These are phyloP conservation scores for Invenusta paracnida DNA, from an alignment of 2,888 invertebrate genomes.

Conservation along the genomic window DNA sequence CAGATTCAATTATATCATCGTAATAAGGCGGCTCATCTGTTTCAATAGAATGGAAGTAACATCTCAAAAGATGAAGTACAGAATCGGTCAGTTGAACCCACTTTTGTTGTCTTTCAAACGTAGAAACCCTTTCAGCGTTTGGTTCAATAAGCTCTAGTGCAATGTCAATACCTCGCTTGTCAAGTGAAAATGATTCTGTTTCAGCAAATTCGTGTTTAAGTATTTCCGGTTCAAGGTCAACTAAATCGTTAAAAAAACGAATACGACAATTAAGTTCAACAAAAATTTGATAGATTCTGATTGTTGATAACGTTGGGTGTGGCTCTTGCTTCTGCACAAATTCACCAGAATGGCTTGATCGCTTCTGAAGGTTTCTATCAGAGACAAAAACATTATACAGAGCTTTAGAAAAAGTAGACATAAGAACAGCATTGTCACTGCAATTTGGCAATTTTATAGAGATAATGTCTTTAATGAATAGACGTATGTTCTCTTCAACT, in stretches of 20 bases:
- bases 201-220: neutral
- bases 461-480: neutral
- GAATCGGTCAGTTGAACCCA: neutral
- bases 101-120: neutral
- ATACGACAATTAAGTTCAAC: neutral
- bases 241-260: neutral
- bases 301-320: neutral
- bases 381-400: too few species aligned
- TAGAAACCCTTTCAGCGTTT: neutral
- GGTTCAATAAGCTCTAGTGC: neutral
- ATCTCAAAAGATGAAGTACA: neutral
- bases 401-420: too few species aligned
- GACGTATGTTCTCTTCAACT: neutral
- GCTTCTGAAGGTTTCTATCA: too few species aligned
- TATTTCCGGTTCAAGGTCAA: neutral
- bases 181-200: neutral
- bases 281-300: neutral
- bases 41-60: neutral
- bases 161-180: neutral
- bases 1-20: neutral
- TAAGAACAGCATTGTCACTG: too few species aligned
- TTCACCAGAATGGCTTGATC: too few species aligned
- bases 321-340: neutral
- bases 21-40: neutral
- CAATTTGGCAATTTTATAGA: neutral